Percentiles rank a stretch among this genome's conserved stretches.
These are phyloP conservation scores for Megalopta genalis DNA, from an alignment of 1,140 invertebrate genomes.

Conservation along the genomic window DNA sequence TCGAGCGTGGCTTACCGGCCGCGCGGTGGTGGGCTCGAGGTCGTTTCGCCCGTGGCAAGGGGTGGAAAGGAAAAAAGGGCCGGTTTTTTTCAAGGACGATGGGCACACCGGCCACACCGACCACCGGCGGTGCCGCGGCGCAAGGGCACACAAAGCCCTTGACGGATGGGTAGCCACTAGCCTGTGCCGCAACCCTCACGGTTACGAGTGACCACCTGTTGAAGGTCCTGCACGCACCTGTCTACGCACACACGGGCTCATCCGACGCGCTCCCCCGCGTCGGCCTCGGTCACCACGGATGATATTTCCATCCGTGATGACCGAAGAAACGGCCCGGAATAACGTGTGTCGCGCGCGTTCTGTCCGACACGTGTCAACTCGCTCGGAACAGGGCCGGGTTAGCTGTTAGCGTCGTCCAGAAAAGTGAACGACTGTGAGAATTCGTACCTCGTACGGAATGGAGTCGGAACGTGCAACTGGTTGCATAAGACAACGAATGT, in stretches of 20 bases:
- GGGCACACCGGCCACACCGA: slow-evolving; percentile 61
- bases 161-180: slow-evolving; percentile 77
- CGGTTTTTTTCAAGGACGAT: slow-evolving; percentile 69
- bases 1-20: slow-evolving; percentile 48
- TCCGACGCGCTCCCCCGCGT: slow-evolving; percentile 41
- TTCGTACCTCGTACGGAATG: neutral
- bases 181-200: slow-evolving; percentile 68
- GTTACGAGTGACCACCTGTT: slow-evolving; percentile 79
- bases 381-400: neutral
- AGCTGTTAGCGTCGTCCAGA: neutral
- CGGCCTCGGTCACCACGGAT: slow-evolving; percentile 12
- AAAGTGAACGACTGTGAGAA: neutral
- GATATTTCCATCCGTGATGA: slow-evolving; percentile 56
- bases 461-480: no score
- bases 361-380: slow-evolving; percentile 29
- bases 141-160: slow-evolving; percentile 77
- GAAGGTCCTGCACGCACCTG: slow-evolving; percentile 75
- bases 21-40: slow-evolving; percentile 18
- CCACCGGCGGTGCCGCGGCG: slow-evolving; percentile 52
- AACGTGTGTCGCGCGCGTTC: slow-evolving; percentile 38
- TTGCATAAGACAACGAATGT: no score
- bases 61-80: slow-evolving; percentile 57
- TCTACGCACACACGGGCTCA: slow-evolving; percentile 69
- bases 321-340: slow-evolving; percentile 59
- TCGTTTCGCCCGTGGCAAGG: slow-evolving; percentile 43